phyloP scores from a whole-genome alignment of 2,113 vertebrate species.

The Willisornis vidua region DNA sequence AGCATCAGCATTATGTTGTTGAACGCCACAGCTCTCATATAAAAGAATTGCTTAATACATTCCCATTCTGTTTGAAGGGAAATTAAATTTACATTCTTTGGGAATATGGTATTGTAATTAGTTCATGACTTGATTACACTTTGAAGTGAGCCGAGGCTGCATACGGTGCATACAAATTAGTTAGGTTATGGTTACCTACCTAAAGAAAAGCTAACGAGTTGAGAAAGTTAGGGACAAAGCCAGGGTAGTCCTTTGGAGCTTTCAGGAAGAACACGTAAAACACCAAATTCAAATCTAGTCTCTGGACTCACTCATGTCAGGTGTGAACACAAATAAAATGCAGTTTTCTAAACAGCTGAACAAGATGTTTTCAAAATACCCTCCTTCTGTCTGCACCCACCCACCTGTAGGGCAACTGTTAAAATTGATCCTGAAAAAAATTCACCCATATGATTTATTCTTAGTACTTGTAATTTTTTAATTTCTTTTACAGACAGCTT shows the following conservation, averaged over 20 bases:
- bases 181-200: conserved; percentile 50
- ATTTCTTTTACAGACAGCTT: background rate
- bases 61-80: conserved; percentile 67
- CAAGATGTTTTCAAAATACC: conserved; percentile 5
- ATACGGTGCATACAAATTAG: conserved; percentile 55
- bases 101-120: conserved; percentile 72
- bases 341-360: conserved; percentile 18
- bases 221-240: conserved; percentile 34
- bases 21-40: conserved; percentile 41
- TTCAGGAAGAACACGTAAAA: background rate
- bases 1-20: conserved; percentile 53
- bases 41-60: conserved; percentile 62
- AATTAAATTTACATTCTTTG: conserved; percentile 77
- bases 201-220: conserved; percentile 36
- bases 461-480: background rate
- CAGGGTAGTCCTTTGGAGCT: background rate
- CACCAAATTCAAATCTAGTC: conserved; percentile 29
- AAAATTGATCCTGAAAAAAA: conserved; percentile 36
- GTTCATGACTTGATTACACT: conserved; percentile 75
- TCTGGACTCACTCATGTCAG: background rate
- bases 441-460: background rate
- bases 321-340: background rate
- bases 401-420: background rate
- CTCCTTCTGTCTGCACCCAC: background rate
- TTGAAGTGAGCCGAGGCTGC: conserved; percentile 62